A percentile compares a stretch with the other conserved stretches of the same genome.
Conservation (phyloP, 2,888 invertebrate genomes). For the Rotaria socialis region DNA sequence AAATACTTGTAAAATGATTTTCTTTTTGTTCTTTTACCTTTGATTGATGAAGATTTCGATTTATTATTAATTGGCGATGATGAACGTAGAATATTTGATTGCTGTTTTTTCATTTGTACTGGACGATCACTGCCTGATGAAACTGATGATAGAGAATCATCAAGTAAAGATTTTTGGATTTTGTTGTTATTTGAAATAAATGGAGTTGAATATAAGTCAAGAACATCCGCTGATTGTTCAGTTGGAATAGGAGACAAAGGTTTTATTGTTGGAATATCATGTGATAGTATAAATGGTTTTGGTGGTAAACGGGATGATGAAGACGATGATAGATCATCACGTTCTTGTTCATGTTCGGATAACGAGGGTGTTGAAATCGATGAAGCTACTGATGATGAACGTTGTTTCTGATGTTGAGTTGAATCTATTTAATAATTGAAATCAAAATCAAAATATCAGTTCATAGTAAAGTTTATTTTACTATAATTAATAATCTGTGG, state of each 20-base stretch:
- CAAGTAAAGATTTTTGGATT: background rate
- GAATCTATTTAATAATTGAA: background rate
- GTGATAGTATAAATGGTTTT: background rate
- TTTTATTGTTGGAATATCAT: background rate
- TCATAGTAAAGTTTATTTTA: background rate
- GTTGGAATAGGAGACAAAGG: background rate
- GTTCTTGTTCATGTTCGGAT: conserved; percentile 14
- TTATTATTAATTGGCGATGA: background rate
- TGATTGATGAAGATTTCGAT: background rate
- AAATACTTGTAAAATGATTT: background rate
- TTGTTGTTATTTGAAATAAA: background rate
- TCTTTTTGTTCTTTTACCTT: background rate
- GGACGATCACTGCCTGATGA: background rate
- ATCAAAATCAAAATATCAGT: background rate
- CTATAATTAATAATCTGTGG: background rate
- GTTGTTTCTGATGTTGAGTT: background rate
- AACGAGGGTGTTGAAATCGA: background rate
- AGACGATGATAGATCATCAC: background rate
- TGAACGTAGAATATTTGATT: background rate
- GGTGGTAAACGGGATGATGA: background rate
- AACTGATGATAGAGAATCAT: conserved; percentile 2
- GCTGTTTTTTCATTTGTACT: background rate
- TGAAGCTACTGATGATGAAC: background rate
- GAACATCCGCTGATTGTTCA: background rate
- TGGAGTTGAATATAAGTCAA: background rate